phyloP scores from a whole-genome alignment of 2,888 invertebrate species.

The Hirudinaria manillensis region DNA sequence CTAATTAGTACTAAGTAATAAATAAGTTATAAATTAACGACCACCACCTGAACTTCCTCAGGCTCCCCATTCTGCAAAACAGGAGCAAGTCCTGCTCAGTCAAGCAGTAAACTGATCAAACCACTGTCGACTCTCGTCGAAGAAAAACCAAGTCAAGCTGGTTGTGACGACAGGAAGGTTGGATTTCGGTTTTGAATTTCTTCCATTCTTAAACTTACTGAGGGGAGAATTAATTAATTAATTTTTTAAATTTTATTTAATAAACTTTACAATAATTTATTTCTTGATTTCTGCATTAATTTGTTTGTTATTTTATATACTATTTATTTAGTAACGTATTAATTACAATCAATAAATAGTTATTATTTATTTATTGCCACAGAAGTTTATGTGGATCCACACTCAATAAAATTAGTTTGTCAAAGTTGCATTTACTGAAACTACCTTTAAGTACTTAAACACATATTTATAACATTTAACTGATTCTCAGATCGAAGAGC shows the following conservation, averaged over 20 bases:
- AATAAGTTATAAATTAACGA: not conserved
- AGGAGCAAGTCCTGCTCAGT: slow-evolving; percentile 52
- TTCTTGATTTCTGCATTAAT: too few species aligned
- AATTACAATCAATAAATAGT: too few species aligned
- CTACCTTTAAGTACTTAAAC: too few species aligned
- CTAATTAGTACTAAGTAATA: too few species aligned
- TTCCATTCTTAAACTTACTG: not conserved
- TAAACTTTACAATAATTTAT: too few species aligned
- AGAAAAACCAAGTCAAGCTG: slow-evolving; percentile 59
- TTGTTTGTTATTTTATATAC: too few species aligned
- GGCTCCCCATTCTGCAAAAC: slow-evolving; percentile 18
- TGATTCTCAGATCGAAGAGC: not conserved
- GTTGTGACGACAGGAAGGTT: not conserved
- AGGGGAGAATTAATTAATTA: not conserved
- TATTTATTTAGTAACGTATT: too few species aligned
- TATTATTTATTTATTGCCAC: too few species aligned
- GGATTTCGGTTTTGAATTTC: not conserved
- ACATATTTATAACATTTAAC: too few species aligned
- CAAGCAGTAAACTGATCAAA: slow-evolving; percentile 71
- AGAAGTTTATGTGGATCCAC: too few species aligned
- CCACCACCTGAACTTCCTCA: not conserved
- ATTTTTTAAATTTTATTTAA: not conserved
- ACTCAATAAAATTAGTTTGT: not conserved
- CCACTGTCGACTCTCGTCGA: slow-evolving; percentile 88
- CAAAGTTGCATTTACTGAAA: too few species aligned